phyloP scores from a whole-genome alignment of 2,888 invertebrate genomes.

The Ectropis crepuscularia region DNA sequence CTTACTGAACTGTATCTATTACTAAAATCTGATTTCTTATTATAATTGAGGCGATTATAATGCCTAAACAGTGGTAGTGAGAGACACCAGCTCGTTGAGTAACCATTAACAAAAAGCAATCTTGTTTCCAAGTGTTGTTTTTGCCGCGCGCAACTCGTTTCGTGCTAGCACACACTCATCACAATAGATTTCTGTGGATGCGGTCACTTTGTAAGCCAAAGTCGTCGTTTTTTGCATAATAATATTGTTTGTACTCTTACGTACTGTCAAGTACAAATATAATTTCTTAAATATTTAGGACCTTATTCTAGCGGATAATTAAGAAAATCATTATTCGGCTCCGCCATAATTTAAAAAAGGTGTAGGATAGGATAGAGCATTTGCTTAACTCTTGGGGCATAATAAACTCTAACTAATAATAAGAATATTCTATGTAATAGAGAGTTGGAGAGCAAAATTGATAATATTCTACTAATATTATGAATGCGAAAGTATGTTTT shows the following conservation, averaged over 20 bases:
- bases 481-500: too few species aligned
- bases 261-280: slow-evolving; percentile 19
- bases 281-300: not conserved
- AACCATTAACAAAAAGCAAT: slow-evolving; percentile 22
- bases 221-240: slow-evolving; percentile 22
- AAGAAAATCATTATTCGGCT: too few species aligned
- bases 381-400: too few species aligned
- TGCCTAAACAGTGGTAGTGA: slow-evolving; percentile 6
- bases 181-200: slow-evolving; percentile 32
- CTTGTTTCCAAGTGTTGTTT: slow-evolving; percentile 25
- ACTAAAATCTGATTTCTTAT: not conserved
- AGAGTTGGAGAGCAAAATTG: too few species aligned
- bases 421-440: too few species aligned
- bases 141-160: slow-evolving; percentile 14
- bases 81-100: slow-evolving; percentile 9
- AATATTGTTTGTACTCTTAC: slow-evolving; percentile 11
- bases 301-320: too few species aligned
- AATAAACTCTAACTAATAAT: too few species aligned
- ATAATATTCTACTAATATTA: too few species aligned
- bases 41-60: slow-evolving; percentile 5
- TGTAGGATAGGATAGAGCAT: too few species aligned
- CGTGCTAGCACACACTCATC: slow-evolving; percentile 20
- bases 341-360: too few species aligned
- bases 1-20: not conserved
- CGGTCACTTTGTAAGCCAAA: slow-evolving; percentile 35